phyloP scores from a whole-genome alignment of 2,797 vertebrate species.

The Trichosurus vulpecula region DNA sequence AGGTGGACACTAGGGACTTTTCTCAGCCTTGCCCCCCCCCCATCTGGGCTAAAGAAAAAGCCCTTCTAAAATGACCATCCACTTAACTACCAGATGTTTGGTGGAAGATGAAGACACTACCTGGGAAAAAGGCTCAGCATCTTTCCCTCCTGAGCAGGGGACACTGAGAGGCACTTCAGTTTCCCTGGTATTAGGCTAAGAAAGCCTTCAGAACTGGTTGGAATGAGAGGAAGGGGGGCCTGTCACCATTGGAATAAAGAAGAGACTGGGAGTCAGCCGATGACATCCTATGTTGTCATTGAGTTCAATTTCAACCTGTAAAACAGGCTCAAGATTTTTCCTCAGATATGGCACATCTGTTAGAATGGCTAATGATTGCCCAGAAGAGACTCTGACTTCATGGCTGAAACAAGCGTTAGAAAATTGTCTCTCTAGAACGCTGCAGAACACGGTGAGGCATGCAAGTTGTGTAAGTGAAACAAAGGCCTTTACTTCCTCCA shows the following conservation, averaged over 20 bases:
- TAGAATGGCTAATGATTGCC: slow-evolving; percentile 7
- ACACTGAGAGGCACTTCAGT: not conserved
- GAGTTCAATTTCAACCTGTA: not conserved
- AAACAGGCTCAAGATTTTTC: not conserved
- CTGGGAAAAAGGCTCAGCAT: not conserved
- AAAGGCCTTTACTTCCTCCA: not conserved
- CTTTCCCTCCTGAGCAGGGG: not conserved
- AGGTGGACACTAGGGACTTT: not conserved
- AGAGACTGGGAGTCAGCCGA: not conserved
- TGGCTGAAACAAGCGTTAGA: not conserved
- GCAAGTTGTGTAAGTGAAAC: not conserved
- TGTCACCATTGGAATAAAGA: not conserved
- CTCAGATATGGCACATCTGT: not conserved
- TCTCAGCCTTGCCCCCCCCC: not conserved
- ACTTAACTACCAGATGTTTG: not conserved
- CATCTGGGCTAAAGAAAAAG: not conserved
- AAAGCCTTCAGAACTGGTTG: not conserved
- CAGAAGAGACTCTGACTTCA: slow-evolving; percentile 21
- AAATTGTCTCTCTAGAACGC: slow-evolving; percentile 4
- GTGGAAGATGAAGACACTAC: not conserved
- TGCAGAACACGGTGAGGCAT: not conserved
- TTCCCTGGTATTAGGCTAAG: not conserved
- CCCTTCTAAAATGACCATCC: not conserved
- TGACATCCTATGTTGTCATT: not conserved
- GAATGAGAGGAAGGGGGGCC: not conserved